These are phyloP conservation scores for Lasioglossum morio DNA, from an alignment of 2,888 invertebrate genomes.

Conservation along the genomic window DNA sequence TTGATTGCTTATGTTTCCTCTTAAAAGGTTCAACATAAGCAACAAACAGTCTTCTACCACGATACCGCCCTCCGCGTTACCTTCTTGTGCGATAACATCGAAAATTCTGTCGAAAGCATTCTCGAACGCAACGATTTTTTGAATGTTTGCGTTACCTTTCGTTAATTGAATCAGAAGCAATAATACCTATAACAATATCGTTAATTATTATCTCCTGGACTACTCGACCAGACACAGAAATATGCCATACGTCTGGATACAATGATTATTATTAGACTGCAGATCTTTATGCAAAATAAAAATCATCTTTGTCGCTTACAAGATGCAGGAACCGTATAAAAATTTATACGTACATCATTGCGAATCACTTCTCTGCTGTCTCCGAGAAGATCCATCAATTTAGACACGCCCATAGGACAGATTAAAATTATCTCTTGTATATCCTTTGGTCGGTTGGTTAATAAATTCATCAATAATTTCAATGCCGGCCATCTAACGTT, in stretches of 20 bases:
- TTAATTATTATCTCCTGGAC: neutral
- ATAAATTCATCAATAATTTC: conserved; percentile 93
- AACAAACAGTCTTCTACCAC: conserved; percentile 99
- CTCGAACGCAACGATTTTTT: conserved; percentile 99
- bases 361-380: conserved; percentile 98
- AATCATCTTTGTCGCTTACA: too few species aligned
- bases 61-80: conserved; percentile 97
- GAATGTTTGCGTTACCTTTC: conserved; percentile 97
- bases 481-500: conserved; percentile 96
- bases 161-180: conserved; percentile 96
- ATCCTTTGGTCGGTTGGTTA: conserved; percentile 94
- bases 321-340: too few species aligned
- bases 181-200: conserved; percentile 86
- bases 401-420: conserved; percentile 98
- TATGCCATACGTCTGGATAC: neutral
- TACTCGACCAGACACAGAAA: neutral
- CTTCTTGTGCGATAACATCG: conserved; percentile 96
- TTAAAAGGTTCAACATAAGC: conserved; percentile 95
- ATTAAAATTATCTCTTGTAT: conserved; percentile 94
- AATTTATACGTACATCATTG: conserved; percentile 90
- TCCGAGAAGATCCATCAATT: conserved; percentile 97
- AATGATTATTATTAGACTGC: too few species aligned
- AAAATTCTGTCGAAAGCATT: conserved; percentile 98
- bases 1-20: conserved; percentile 98
- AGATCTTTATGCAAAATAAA: too few species aligned